phyloP scores from a whole-genome alignment of 2,113 vertebrate species.

The Entomyzon cyanotis region DNA sequence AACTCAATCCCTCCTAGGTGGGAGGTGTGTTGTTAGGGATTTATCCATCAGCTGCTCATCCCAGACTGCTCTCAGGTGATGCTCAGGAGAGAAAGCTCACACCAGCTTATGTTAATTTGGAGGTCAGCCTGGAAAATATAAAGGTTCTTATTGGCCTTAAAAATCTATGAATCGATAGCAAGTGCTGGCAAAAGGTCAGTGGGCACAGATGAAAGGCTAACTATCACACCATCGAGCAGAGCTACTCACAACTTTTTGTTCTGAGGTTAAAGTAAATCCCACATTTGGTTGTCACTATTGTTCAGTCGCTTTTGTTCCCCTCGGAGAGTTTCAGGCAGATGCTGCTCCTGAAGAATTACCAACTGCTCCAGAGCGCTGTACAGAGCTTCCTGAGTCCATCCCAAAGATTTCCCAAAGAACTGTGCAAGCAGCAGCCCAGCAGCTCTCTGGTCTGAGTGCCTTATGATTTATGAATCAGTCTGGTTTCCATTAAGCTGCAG shows the following conservation, averaged over 20 bases:
- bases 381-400: background rate
- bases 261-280: background rate
- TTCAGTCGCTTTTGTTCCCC: background rate
- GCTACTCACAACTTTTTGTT: background rate
- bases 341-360: background rate
- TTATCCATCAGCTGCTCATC: background rate
- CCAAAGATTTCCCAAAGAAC: background rate
- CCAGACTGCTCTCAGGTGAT: background rate
- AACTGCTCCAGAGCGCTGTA: background rate
- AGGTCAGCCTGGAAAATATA: background rate
- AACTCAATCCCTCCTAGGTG: background rate
- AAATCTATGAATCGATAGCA: background rate
- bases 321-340: background rate
- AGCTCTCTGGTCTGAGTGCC: background rate
- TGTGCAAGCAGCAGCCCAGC: background rate
- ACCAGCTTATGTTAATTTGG: background rate
- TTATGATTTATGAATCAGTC: constrained; percentile 66
- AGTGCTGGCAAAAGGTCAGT: background rate
- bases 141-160: constrained; percentile 3
- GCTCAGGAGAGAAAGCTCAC: background rate
- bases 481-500: constrained; percentile 61
- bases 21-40: background rate
- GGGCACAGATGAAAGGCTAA: background rate
- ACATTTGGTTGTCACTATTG: background rate
- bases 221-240: background rate